Percentiles rank a stretch among this genome's conserved stretches.
Evolutionary conservation across 2,113 vertebrate genomes (phyloP).

Genomic region (Labeo catla): DNA sequence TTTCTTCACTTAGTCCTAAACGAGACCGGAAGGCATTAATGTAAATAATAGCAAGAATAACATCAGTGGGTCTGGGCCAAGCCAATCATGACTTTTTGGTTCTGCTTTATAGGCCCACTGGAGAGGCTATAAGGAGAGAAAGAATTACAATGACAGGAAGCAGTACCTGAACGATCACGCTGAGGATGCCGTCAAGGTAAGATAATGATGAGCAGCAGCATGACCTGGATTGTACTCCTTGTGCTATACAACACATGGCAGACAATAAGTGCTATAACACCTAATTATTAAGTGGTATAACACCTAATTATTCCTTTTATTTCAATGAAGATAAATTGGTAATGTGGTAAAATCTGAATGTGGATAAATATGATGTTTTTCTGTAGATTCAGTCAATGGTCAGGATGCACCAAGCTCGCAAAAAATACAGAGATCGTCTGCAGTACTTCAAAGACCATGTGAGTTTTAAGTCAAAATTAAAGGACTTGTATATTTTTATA

Average conservation of each 20-base stretch:
- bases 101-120: slow-evolving; percentile 84
- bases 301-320: background rate
- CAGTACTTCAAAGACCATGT: slow-evolving; percentile 94
- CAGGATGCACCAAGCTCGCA: slow-evolving; percentile 94
- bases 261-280: background rate
- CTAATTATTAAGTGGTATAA: background rate
- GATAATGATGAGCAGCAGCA: background rate
- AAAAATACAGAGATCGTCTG: slow-evolving; percentile 88
- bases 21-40: background rate
- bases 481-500: background rate
- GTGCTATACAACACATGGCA: background rate
- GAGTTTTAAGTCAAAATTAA: slow-evolving; percentile 62
- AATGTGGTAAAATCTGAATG: background rate
- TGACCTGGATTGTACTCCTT: background rate
- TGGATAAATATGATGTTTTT: background rate
- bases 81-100: background rate
- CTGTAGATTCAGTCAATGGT: slow-evolving; percentile 91
- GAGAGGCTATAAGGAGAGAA: slow-evolving; percentile 91
- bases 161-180: slow-evolving; percentile 83
- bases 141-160: slow-evolving; percentile 83
- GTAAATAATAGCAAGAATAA: background rate
- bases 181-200: slow-evolving; percentile 89
- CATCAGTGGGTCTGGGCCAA: background rate
- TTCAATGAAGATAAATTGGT: background rate
- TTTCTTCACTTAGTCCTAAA: background rate